phyloP scores from a whole-genome alignment of 2,888 invertebrate species.

The Chouioia cunea region DNA sequence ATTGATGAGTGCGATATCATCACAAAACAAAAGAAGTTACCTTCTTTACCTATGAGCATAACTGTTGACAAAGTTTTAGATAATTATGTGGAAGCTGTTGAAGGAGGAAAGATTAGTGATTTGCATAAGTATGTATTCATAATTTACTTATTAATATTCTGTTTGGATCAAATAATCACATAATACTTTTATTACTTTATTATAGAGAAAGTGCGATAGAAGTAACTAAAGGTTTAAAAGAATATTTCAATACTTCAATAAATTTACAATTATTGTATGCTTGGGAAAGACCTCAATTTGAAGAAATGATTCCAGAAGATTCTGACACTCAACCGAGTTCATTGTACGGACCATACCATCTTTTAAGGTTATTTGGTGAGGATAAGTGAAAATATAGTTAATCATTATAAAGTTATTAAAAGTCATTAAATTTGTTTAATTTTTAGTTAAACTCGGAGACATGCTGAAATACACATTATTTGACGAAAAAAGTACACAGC shows the following conservation, averaged over 20 bases:
- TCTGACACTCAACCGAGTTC: slow-evolving; percentile 84
- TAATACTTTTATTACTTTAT: slow-evolving; percentile 9
- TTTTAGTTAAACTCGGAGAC: slow-evolving; percentile 81
- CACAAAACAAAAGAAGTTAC: slow-evolving; percentile 86
- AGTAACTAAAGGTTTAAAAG: slow-evolving; percentile 79
- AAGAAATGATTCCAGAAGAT: slow-evolving; percentile 83
- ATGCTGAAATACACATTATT: slow-evolving; percentile 91
- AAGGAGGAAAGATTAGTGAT: slow-evolving; percentile 82
- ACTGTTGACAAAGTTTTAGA: slow-evolving; percentile 89
- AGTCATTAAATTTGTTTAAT: slow-evolving; percentile 17
- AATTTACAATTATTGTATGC: slow-evolving; percentile 94
- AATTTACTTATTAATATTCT: slow-evolving; percentile 23
- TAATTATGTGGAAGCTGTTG: slow-evolving; percentile 86
- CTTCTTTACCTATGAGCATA: slow-evolving; percentile 85
- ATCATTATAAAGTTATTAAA: slow-evolving; percentile 11
- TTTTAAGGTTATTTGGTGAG: slow-evolving; percentile 84
- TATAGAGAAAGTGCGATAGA: slow-evolving; percentile 61
- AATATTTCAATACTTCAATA: slow-evolving; percentile 94
- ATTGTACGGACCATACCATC: slow-evolving; percentile 91
- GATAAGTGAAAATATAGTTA: neutral
- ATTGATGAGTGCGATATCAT: slow-evolving; percentile 97
- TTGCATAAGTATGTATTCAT: slow-evolving; percentile 71
- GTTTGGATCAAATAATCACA: slow-evolving; percentile 11
- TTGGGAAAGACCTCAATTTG: slow-evolving; percentile 92
- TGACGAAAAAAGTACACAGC: slow-evolving; percentile 89